Evolutionary conservation across 2,797 vertebrate species (phyloP).

Genomic region (Pelodytes ibericus): DNA sequence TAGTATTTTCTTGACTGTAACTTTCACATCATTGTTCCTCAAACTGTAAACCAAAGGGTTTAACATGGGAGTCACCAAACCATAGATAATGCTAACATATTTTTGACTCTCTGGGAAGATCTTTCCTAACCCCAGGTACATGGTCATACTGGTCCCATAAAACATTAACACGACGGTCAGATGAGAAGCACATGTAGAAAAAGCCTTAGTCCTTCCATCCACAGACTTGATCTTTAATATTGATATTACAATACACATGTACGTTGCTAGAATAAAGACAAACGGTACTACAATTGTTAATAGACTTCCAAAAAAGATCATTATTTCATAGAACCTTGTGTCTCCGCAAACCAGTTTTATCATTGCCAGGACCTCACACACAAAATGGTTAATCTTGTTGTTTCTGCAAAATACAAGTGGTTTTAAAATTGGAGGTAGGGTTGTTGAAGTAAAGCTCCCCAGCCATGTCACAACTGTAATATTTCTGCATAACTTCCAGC

Average conservation of each 20-base stretch:
- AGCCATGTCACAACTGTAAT: background rate
- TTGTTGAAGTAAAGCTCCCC: background rate
- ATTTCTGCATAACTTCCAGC: conserved; percentile 14
- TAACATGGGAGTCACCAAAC: background rate
- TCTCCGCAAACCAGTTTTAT: background rate
- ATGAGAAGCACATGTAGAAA: no score
- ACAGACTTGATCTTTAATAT: background rate
- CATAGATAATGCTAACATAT: background rate
- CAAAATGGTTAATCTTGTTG: background rate
- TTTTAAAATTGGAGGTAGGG: background rate
- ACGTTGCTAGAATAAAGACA: background rate
- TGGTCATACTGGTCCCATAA: no score
- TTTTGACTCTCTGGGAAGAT: background rate
- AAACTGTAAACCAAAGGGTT: background rate
- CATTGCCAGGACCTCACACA: background rate
- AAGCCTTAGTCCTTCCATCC: no score
- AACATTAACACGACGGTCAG: no score
- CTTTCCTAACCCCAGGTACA: background rate
- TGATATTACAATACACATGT: background rate
- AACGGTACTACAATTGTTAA: background rate
- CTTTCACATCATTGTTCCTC: background rate
- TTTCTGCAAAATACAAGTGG: background rate
- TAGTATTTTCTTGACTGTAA: background rate
- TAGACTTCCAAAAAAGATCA: background rate
- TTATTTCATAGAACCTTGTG: background rate